A percentile compares a stretch with the other conserved stretches of the same genome.
phyloP scores from a whole-genome alignment of 2,797 vertebrate genomes.

The Mus minutoides region DNA sequence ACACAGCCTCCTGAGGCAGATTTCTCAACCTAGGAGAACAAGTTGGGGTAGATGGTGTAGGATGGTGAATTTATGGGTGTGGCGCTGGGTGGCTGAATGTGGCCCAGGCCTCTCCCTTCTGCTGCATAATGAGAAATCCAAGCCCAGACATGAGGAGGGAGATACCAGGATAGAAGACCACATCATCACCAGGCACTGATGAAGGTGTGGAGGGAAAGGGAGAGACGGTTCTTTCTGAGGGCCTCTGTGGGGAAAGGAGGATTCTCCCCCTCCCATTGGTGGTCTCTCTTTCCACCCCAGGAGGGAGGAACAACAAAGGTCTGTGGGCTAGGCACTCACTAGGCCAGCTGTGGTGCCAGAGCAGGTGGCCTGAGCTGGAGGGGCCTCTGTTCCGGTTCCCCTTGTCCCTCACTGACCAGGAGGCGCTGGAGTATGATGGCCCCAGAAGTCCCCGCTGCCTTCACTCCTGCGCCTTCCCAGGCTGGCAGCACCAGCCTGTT shows the following conservation, averaged over 20 bases:
- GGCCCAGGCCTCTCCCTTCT: not conserved
- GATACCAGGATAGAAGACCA: not conserved
- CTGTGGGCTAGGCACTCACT: no score
- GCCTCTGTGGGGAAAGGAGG: not conserved
- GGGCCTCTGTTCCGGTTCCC: not conserved
- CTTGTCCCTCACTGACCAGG: not conserved
- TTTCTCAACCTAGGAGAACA: not conserved
- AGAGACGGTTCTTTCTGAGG: not conserved
- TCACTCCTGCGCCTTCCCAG: not conserved
- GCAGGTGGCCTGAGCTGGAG: not conserved
- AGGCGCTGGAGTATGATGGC: not conserved
- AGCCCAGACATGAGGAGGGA: not conserved
- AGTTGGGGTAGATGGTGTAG: no score
- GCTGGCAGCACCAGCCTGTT: not conserved
- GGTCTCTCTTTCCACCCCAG: no score
- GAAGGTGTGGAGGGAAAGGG: no score
- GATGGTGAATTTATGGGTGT: not conserved
- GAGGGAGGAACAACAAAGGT: not conserved
- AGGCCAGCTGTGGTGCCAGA: not conserved
- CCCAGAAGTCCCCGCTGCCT: not conserved
- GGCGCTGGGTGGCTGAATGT: fast-evolving
- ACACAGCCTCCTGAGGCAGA: no score
- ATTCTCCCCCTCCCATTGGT: not conserved
- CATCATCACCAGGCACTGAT: not conserved
- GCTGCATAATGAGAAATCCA: not conserved